Conservation (phyloP, 2,888 invertebrate genomes). For the Eupithecia insigniata region DNA sequence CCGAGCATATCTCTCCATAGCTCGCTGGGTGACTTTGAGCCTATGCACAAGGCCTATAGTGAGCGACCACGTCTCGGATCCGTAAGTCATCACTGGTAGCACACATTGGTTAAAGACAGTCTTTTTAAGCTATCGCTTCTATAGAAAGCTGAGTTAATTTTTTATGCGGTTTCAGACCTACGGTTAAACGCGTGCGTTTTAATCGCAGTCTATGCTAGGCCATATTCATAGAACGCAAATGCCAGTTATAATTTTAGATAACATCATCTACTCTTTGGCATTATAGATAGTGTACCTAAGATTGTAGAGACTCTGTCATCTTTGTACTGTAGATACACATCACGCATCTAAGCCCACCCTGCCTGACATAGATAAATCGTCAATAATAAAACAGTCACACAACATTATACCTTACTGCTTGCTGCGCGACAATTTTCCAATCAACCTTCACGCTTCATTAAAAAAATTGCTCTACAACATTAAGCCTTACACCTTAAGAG, state of each 20-base stretch:
- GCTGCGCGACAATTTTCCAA: slow-evolving; percentile 23
- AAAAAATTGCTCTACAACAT: not conserved
- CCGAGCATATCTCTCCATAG: no score
- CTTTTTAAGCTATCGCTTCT: no score
- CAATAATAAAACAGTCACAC: slow-evolving; percentile 4
- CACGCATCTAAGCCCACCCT: not conserved
- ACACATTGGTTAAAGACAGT: no score
- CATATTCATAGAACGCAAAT: not conserved
- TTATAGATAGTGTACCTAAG: not conserved
- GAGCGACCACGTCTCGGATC: no score
- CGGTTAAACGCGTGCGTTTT: no score
- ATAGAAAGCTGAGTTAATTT: no score
- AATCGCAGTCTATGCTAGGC: no score
- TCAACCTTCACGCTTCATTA: not conserved
- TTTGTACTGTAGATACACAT: not conserved
- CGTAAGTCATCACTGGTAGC: no score
- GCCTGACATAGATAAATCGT: not conserved
- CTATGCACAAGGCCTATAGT: no score
- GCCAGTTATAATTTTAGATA: not conserved
- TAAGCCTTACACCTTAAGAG: slow-evolving; percentile 21
- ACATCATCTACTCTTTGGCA: not conserved
- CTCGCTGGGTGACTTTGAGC: no score
- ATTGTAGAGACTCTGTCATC: no score
- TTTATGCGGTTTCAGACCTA: no score
- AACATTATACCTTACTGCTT: slow-evolving; percentile 23